Evolutionary conservation across 2,888 invertebrate genomes (phyloP).

Genomic region (Psylliodes chrysocephalus): DNA sequence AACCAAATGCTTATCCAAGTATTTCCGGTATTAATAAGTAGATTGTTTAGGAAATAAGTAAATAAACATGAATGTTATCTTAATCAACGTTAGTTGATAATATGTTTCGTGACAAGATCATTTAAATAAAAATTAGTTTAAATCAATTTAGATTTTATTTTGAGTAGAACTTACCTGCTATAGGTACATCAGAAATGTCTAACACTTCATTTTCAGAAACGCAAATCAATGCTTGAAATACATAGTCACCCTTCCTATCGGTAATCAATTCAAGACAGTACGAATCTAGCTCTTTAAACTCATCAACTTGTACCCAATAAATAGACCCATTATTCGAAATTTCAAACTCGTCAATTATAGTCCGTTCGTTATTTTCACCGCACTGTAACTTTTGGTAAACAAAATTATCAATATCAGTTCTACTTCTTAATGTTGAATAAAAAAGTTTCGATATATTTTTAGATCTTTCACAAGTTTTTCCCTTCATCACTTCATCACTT

Average conservation of each 20-base stretch:
- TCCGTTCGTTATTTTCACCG: background rate
- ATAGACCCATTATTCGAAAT: conserved; percentile 18
- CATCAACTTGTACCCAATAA: conserved; percentile 14
- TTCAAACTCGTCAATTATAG: conserved; percentile 12
- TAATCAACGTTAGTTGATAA: too few relatives aligned
- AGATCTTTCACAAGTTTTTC: conserved; percentile 15
- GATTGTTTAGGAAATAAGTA: too few relatives aligned
- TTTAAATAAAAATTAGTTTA: too few relatives aligned
- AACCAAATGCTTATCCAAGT: too few relatives aligned
- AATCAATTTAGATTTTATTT: too few relatives aligned
- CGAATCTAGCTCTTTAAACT: conserved; percentile 8
- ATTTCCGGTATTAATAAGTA: too few relatives aligned
- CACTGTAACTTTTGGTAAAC: conserved; percentile 19
- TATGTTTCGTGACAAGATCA: too few relatives aligned
- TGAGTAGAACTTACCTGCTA: conserved; percentile 4
- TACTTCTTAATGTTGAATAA: background rate
- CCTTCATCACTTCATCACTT: conserved; percentile 31
- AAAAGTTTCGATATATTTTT: background rate
- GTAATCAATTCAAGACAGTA: conserved; percentile 37
- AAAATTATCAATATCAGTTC: conserved; percentile 4
- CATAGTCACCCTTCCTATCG: background rate
- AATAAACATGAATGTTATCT: too few relatives aligned
- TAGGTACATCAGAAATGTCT: background rate
- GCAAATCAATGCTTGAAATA: conserved; percentile 27
- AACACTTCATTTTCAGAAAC: conserved; percentile 23